These are phyloP conservation scores for Cephalopholis sonnerati DNA, from an alignment of 2,113 vertebrate species.

Conservation along the genomic window DNA sequence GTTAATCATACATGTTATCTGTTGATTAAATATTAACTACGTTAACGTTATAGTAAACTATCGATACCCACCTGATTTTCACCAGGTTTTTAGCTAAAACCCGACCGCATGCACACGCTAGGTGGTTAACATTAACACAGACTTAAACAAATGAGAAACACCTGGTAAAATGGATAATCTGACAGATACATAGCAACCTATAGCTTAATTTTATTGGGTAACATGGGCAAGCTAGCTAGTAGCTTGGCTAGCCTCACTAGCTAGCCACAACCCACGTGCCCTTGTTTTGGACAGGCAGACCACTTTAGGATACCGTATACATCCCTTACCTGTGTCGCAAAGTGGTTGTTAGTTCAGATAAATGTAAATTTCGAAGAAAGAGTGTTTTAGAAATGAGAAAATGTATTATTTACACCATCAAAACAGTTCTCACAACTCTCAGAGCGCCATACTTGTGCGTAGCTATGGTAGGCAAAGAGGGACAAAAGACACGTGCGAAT, in stretches of 20 bases:
- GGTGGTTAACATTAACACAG: no score
- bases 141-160: neutral
- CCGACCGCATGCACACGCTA: rapidly evolving
- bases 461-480: slow-evolving; percentile 44
- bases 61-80: neutral
- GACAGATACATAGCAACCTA: rapidly evolving
- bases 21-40: no score
- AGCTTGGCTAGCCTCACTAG: slow-evolving; percentile 50
- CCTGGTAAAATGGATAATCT: neutral
- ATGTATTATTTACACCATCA: slow-evolving; percentile 32
- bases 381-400: neutral
- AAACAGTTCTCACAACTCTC: slow-evolving; percentile 48
- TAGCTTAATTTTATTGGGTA: neutral
- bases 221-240: neutral
- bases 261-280: slow-evolving; percentile 61
- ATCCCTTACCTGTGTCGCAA: slow-evolving; percentile 33
- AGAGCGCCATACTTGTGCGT: slow-evolving; percentile 63
- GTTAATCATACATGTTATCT: neutral
- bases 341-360: neutral
- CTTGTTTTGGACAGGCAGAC: slow-evolving; percentile 4
- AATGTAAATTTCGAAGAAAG: rapidly evolving
- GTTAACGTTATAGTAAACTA: neutral
- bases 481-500: slow-evolving; percentile 54
- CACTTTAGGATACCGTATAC: rapidly evolving
- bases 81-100: neutral